These are phyloP conservation scores for Pachymerium ferrugineum DNA, from an alignment of 2,888 invertebrate genomes.

Conservation along the genomic window DNA sequence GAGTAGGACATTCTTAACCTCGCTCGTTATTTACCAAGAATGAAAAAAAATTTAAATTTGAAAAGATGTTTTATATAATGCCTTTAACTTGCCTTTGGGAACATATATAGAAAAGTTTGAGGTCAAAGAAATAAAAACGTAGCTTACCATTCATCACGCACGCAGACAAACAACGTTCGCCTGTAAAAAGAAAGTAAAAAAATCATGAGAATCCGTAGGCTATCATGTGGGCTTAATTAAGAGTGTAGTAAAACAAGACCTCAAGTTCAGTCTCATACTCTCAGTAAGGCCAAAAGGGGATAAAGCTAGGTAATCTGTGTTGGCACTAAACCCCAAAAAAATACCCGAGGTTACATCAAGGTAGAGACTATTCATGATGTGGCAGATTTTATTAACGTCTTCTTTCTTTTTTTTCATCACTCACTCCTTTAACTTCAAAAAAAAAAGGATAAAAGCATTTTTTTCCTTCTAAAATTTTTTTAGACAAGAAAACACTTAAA, in stretches of 20 bases:
- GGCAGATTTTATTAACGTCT: not conserved
- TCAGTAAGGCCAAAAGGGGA: not conserved
- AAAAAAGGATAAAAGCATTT: not conserved
- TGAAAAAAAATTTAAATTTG: too few species aligned
- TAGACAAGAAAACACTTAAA: not conserved
- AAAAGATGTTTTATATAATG: too few species aligned
- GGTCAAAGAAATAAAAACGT: not conserved
- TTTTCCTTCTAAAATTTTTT: too few species aligned
- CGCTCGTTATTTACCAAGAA: too few species aligned
- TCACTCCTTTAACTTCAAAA: not conserved
- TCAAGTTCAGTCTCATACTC: not conserved
- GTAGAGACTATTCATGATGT: not conserved
- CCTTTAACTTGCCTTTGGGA: too few species aligned
- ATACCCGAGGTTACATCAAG: not conserved
- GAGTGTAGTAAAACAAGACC: constrained; percentile 8
- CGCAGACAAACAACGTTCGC: constrained; percentile 1
- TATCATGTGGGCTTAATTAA: constrained; percentile 13
- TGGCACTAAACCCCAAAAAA: not conserved
- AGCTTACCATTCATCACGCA: not conserved
- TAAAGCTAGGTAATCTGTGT: not conserved
- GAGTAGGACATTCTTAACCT: not conserved
- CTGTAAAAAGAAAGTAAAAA: constrained; percentile 4
- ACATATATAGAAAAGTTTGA: too few species aligned
- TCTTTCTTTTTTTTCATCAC: too few species aligned
- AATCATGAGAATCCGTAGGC: not conserved